These are phyloP conservation scores for Psilopogon haemacephalus DNA, from an alignment of 2,113 vertebrate species.

Conservation along the genomic window DNA sequence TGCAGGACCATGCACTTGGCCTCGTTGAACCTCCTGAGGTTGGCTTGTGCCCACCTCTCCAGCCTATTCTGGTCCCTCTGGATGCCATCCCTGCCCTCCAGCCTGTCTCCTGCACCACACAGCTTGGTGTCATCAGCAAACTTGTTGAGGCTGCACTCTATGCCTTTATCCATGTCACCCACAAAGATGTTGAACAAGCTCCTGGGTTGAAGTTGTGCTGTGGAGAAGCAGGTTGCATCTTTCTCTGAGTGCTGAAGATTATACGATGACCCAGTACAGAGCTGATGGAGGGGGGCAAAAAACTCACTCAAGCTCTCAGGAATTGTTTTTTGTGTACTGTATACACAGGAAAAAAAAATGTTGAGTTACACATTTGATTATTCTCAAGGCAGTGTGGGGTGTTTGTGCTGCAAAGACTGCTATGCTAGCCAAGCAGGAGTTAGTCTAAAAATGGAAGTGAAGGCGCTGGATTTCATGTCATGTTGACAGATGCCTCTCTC, in stretches of 20 bases:
- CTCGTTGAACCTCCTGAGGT: no score
- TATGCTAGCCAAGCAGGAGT: background rate
- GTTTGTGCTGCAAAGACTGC: background rate
- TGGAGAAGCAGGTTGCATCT: background rate
- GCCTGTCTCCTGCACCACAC: no score
- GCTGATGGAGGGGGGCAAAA: background rate
- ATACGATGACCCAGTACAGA: background rate
- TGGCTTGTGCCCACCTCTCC: no score
- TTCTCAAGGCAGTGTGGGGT: background rate
- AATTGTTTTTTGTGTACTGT: background rate
- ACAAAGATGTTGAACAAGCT: no score
- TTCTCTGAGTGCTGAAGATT: background rate
- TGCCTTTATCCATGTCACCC: no score
- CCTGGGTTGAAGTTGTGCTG: background rate
- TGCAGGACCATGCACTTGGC: no score
- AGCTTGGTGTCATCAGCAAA: no score
- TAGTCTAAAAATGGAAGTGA: slow-evolving; percentile 35
- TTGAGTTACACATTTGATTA: accelerated
- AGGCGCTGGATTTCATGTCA: slow-evolving; percentile 54
- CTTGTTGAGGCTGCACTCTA: no score
- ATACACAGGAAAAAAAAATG: background rate
- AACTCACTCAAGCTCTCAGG: background rate
- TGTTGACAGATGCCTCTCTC: slow-evolving; percentile 71
- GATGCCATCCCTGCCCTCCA: no score
- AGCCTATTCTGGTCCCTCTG: no score